Conservation (phyloP, 1,140 invertebrate genomes). For the Zaprionus africanus region DNA sequence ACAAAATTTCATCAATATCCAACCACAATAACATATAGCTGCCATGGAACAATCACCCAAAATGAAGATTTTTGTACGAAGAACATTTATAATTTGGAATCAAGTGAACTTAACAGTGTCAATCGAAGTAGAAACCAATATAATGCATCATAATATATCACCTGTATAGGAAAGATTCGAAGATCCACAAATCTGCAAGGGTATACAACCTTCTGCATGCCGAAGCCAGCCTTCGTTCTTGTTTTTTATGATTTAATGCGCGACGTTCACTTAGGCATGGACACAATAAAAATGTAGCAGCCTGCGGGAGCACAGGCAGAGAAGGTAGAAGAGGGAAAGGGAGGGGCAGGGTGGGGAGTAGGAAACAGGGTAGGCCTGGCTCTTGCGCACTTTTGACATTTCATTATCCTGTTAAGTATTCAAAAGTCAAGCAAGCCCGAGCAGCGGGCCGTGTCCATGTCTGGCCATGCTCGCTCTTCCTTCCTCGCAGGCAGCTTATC, state of each 20-base stretch:
- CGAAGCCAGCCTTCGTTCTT: not conserved
- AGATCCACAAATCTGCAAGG: too few species aligned
- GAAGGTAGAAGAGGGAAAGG: not conserved
- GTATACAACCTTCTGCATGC: too few species aligned
- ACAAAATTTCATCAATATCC: too few species aligned
- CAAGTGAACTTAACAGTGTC: too few species aligned
- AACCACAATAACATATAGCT: too few species aligned
- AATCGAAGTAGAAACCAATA: too few species aligned
- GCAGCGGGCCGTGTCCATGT: slow-evolving; percentile 36
- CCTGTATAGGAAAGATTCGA: too few species aligned
- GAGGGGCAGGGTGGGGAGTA: not conserved
- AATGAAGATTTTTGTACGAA: too few species aligned
- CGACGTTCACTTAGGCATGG: slow-evolving; percentile 78
- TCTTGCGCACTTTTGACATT: slow-evolving; percentile 81
- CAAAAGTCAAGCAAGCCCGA: slow-evolving; percentile 71
- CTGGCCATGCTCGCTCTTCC: slow-evolving; percentile 29
- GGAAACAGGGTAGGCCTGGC: slow-evolving; percentile 39
- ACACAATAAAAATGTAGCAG: slow-evolving; percentile 71
- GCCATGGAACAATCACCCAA: too few species aligned
- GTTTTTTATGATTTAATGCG: slow-evolving; percentile 77
- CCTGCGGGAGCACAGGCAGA: not conserved
- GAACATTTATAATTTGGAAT: too few species aligned
- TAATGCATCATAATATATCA: too few species aligned
- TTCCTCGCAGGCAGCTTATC: slow-evolving; percentile 73
- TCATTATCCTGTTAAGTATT: slow-evolving; percentile 83